Conservation (phyloP, 2,797 vertebrate species). For the Scomberomorus guttatus region DNA sequence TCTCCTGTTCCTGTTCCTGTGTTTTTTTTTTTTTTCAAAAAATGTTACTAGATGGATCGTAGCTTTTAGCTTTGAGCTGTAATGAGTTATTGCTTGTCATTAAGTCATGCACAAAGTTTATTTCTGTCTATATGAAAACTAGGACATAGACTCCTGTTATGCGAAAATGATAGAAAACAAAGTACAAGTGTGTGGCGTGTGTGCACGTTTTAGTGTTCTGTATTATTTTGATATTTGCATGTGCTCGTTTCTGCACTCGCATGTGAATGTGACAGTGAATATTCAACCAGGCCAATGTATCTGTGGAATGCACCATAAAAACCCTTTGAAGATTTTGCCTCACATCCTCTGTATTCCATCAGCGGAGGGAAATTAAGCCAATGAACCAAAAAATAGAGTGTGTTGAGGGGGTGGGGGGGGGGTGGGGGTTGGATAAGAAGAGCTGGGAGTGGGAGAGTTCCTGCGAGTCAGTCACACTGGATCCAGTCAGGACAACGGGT, state of each 20-base stretch:
- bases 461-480: slow-evolving; percentile 29
- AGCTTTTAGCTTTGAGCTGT: slow-evolving; percentile 5
- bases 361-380: slow-evolving; percentile 60
- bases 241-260: slow-evolving; percentile 16
- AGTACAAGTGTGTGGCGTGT: not conserved
- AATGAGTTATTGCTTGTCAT: slow-evolving; percentile 12
- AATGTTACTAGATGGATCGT: not conserved
- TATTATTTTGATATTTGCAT: not conserved
- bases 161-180: not conserved
- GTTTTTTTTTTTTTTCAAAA: not conserved
- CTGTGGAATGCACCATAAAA: slow-evolving; percentile 36
- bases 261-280: slow-evolving; percentile 34
- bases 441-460: slow-evolving; percentile 31
- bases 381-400: slow-evolving; percentile 49
- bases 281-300: slow-evolving; percentile 23
- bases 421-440: slow-evolving; percentile 5
- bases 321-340: slow-evolving; percentile 57
- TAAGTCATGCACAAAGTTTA: not conserved
- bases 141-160: slow-evolving; percentile 1
- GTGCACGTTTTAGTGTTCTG: slow-evolving; percentile 16
- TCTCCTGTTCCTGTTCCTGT: not conserved
- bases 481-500: slow-evolving; percentile 27
- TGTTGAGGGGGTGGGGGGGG: not conserved
- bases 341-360: slow-evolving; percentile 43
- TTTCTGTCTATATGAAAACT: slow-evolving; percentile 18